Evolutionary conservation across 2,113 vertebrate genomes (phyloP).

Genomic region (Acanthisitta chloris): DNA sequence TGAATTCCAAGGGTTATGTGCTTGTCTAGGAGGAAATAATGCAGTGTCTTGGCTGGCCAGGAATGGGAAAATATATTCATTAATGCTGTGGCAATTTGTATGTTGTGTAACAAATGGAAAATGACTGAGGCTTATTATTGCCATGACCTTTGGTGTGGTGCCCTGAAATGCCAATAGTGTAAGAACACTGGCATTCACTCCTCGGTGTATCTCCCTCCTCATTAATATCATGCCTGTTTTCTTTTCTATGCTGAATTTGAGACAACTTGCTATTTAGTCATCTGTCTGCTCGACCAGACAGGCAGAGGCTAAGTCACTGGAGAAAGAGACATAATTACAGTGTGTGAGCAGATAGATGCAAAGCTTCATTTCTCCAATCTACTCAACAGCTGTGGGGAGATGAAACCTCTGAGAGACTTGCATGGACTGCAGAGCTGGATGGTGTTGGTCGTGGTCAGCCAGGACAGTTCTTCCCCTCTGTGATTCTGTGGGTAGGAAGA

Average conservation of each 20-base stretch:
- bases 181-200: constrained; percentile 33
- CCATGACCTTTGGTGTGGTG: constrained; percentile 32
- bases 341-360: background rate
- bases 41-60: background rate
- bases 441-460: background rate
- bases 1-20: constrained; percentile 17
- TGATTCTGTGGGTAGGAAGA: background rate
- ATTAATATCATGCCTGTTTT: constrained; percentile 4
- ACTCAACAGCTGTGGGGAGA: background rate
- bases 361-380: background rate
- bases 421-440: background rate
- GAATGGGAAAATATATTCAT: constrained; percentile 8
- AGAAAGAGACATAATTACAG: constrained; percentile 3
- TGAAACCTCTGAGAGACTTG: background rate
- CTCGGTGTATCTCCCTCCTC: constrained; percentile 4
- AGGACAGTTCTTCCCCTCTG: background rate
- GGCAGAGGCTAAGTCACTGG: background rate
- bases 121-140: constrained; percentile 47
- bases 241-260: background rate
- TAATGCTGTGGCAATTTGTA: constrained; percentile 9
- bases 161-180: constrained; percentile 47
- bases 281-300: background rate
- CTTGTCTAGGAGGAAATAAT: constrained; percentile 31
- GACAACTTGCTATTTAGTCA: background rate
- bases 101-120: constrained; percentile 57